These are phyloP conservation scores for Brachionus rotundiformis DNA, from an alignment of 1,140 invertebrate species.

Conservation along the genomic window DNA sequence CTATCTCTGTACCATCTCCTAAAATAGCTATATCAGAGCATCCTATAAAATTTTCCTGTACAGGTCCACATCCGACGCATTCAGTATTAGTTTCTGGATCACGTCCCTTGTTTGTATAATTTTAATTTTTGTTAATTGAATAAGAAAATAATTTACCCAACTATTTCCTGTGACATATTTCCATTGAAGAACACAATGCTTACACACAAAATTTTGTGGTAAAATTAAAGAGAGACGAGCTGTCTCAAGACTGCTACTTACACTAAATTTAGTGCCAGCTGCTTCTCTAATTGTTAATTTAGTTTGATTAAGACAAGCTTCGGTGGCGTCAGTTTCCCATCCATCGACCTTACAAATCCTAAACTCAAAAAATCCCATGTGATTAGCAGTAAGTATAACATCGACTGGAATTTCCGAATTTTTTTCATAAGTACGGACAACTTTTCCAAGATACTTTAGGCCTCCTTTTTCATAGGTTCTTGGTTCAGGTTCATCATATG, in stretches of 20 bases:
- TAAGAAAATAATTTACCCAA: not conserved
- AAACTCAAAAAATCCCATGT: slow-evolving; percentile 58
- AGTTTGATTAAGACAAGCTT: slow-evolving; percentile 55
- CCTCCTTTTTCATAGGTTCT: slow-evolving; percentile 63
- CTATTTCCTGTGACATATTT: slow-evolving; percentile 48
- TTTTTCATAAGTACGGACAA: slow-evolving; percentile 57
- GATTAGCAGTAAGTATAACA: slow-evolving; percentile 56
- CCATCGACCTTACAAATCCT: slow-evolving; percentile 67
- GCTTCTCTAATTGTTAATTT: not conserved
- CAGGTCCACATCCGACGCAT: slow-evolving; percentile 55
- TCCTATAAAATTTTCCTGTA: slow-evolving; percentile 57
- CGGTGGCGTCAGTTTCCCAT: slow-evolving; percentile 54
- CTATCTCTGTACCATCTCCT: slow-evolving; percentile 7
- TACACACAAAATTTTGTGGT: slow-evolving; percentile 16
- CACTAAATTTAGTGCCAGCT: not conserved
- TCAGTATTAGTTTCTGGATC: slow-evolving; percentile 51
- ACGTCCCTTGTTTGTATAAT: not conserved
- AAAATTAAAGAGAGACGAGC: not conserved
- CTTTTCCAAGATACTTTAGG: slow-evolving; percentile 60
- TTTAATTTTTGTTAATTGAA: not conserved
- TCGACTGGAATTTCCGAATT: slow-evolving; percentile 55
- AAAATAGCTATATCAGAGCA: slow-evolving; percentile 56
- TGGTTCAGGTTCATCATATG: slow-evolving; percentile 55
- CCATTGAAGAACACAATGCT: slow-evolving; percentile 46
- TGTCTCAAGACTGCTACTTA: not conserved